These are phyloP conservation scores for Clarias macrocephalus DNA, from an alignment of 2,113 vertebrate genomes.

Conservation along the genomic window DNA sequence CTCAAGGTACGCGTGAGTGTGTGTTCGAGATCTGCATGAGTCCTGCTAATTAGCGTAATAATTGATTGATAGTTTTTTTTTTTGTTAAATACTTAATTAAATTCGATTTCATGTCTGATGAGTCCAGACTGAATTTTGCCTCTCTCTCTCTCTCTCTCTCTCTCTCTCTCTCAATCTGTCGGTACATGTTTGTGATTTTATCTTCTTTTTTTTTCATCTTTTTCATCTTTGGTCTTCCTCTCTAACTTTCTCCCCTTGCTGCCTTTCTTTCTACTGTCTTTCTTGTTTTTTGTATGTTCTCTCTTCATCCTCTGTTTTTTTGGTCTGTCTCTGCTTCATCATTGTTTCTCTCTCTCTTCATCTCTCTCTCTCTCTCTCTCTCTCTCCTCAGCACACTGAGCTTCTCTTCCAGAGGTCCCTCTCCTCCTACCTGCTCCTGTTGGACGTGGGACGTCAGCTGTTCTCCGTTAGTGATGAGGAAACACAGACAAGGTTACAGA, in stretches of 20 bases:
- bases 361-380: neutral
- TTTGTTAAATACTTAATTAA: too few species aligned
- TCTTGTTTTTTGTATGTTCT: neutral
- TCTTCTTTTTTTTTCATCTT: too few species aligned
- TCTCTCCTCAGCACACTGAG: conserved; percentile 73
- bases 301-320: neutral
- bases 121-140: neutral
- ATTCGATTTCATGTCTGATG: neutral
- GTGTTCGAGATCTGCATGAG: neutral
- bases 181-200: neutral
- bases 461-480: conserved; percentile 64
- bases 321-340: too few species aligned
- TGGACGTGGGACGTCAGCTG: conserved; percentile 79
- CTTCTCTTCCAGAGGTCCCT: conserved; percentile 78
- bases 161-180: neutral
- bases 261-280: neutral
- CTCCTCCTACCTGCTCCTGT: conserved; percentile 71
- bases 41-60: too few species aligned
- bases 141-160: too few species aligned
- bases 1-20: conserved; percentile 72
- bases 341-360: neutral
- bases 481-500: conserved; percentile 68
- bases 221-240: neutral
- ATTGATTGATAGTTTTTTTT: too few species aligned
- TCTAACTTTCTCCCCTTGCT: neutral